Evolutionary conservation across 2,888 invertebrate species (phyloP).

Genomic region (Eupithecia exiguata): DNA sequence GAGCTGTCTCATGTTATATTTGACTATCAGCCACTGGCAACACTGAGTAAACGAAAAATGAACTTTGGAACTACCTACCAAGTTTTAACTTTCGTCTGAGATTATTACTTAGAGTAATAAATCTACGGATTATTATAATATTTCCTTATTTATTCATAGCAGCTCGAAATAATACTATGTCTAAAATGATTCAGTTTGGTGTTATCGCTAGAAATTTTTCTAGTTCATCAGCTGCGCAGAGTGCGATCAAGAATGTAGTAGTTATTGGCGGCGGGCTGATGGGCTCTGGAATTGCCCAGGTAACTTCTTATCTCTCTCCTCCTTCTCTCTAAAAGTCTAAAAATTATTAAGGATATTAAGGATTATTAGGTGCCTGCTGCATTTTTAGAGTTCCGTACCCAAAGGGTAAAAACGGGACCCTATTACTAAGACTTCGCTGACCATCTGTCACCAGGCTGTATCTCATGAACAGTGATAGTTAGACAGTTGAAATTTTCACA

Average conservation of each 20-base stretch:
- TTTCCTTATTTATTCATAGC: not conserved
- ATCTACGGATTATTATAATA: not conserved
- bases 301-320: slow-evolving; percentile 57
- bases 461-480: too few species aligned
- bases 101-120: too few species aligned
- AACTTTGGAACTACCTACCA: slow-evolving; percentile 52
- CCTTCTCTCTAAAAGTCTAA: not conserved
- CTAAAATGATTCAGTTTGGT: slow-evolving; percentile 69
- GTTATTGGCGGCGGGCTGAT: slow-evolving; percentile 95
- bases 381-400: too few species aligned
- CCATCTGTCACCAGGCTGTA: too few species aligned
- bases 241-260: slow-evolving; percentile 90
- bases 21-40: too few species aligned
- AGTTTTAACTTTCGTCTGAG: slow-evolving; percentile 26
- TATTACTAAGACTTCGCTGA: too few species aligned
- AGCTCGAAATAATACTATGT: slow-evolving; percentile 16
- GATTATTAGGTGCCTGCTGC: too few species aligned
- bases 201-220: slow-evolving; percentile 71
- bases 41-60: too few species aligned
- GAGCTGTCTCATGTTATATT: too few species aligned
- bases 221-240: slow-evolving; percentile 66
- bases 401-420: too few species aligned
- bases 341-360: too few species aligned
- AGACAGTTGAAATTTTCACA: too few species aligned
- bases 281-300: slow-evolving; percentile 96